Conservation (phyloP, 2,888 invertebrate species). For the Microplitis manilae region DNA sequence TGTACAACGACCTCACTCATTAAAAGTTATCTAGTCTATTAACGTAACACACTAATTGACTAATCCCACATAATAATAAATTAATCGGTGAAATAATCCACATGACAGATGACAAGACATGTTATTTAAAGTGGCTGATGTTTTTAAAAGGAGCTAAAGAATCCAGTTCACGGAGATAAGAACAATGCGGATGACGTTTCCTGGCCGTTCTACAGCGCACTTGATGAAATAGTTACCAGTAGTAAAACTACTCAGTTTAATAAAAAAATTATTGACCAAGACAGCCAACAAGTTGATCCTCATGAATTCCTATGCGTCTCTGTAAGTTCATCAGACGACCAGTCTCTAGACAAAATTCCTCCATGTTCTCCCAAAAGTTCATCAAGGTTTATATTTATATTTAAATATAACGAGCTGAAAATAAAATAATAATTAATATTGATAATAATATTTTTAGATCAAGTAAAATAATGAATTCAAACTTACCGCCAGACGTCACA, state of each 20-base stretch:
- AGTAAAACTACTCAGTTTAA: constrained; percentile 35
- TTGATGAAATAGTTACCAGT: constrained; percentile 61
- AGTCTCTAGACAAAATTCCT: constrained; percentile 40
- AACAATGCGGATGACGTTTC: constrained; percentile 65
- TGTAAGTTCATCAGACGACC: constrained; percentile 52
- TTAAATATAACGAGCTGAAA: too few relatives aligned
- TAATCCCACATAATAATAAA: constrained; percentile 10
- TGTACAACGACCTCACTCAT: constrained; percentile 2
- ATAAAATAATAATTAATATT: background rate
- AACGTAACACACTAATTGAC: background rate
- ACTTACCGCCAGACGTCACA: constrained; percentile 4
- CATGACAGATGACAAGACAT: constrained; percentile 4
- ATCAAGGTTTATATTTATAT: constrained; percentile 8
- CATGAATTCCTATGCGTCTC: constrained; percentile 63
- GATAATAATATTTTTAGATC: constrained; percentile 21
- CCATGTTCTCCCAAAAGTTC: background rate
- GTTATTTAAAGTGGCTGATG: background rate
- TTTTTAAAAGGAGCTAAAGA: constrained; percentile 59
- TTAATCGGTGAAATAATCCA: constrained; percentile 13
- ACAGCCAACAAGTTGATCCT: constrained; percentile 59
- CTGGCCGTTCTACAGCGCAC: constrained; percentile 64
- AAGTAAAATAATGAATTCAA: constrained; percentile 6
- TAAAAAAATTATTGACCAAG: constrained; percentile 45
- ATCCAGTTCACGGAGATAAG: constrained; percentile 64
- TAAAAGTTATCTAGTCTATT: background rate